Evolutionary conservation across 1,140 invertebrate genomes (phyloP).

Genomic region (Vollenhovia emeryi): DNA sequence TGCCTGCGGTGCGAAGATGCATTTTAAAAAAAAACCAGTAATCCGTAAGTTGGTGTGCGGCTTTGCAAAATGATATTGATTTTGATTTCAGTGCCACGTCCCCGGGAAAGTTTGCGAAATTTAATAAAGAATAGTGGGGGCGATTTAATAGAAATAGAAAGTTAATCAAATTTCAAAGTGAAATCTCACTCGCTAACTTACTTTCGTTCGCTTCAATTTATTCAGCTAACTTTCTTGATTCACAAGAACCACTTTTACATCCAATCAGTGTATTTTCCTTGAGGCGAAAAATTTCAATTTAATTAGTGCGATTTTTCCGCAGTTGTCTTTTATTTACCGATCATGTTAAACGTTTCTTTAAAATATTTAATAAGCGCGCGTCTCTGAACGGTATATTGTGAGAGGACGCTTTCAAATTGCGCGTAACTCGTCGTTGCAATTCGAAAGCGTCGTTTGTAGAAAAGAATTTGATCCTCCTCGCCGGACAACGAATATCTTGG

Average conservation of each 20-base stretch:
- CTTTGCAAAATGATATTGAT: constrained; percentile 6
- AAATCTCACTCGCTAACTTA: constrained; percentile 26
- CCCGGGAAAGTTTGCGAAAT: neutral
- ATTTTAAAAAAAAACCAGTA: neutral
- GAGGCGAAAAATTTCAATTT: neutral
- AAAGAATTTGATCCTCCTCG: neutral
- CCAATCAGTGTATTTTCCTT: constrained; percentile 26
- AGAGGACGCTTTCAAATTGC: neutral
- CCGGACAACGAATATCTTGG: neutral
- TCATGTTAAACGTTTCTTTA: neutral
- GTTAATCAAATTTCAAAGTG: constrained; percentile 45
- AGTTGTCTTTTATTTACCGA: neutral
- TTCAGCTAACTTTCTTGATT: constrained; percentile 30
- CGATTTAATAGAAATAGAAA: constrained; percentile 32
- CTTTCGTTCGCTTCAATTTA: constrained; percentile 29
- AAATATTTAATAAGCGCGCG: neutral
- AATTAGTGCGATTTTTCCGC: neutral
- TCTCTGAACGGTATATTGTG: neutral
- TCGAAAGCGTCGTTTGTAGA: neutral
- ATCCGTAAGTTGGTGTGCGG: neutral
- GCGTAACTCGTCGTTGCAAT: neutral
- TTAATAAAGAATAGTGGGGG: neutral
- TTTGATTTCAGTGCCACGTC: neutral
- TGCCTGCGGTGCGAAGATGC: constrained; percentile 5
- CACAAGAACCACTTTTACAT: constrained; percentile 4